Percentiles rank a stretch among this genome's conserved stretches.
These are phyloP conservation scores for Pseudochaenichthys georgianus DNA, from an alignment of 2,797 vertebrate species.

Conservation along the genomic window DNA sequence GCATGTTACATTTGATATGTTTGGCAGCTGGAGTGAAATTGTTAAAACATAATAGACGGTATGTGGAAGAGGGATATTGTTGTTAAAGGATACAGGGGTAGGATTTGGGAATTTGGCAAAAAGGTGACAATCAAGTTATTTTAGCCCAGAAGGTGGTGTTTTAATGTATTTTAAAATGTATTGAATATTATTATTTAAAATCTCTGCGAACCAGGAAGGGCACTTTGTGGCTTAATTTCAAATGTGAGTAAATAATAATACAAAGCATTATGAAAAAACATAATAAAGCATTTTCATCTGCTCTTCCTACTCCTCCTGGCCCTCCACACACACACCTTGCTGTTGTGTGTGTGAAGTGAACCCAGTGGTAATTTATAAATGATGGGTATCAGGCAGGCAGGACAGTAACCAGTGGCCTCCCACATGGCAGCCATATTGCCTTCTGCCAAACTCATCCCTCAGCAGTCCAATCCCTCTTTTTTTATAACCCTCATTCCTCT, in stretches of 20 bases:
- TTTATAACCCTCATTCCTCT: constrained; percentile 53
- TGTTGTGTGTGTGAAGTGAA: not conserved
- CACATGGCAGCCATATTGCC: constrained; percentile 45
- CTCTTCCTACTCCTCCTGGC: too few relatives aligned
- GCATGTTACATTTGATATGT: not conserved
- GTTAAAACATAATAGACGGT: constrained; percentile 11
- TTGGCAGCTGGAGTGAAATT: constrained; percentile 27
- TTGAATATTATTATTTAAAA: not conserved
- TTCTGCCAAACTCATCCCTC: constrained; percentile 35
- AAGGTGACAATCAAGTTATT: too few relatives aligned
- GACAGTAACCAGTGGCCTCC: constrained; percentile 51
- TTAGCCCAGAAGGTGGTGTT: not conserved
- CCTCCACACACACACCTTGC: too few relatives aligned
- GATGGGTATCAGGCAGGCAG: constrained; percentile 32
- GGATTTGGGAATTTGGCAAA: too few relatives aligned
- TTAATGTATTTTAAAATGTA: not conserved
- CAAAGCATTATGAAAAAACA: not conserved
- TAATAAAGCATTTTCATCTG: too few relatives aligned
- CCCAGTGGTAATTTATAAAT: constrained; percentile 54
- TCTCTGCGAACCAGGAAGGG: not conserved
- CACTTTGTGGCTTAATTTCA: too few relatives aligned
- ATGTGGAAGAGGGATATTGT: not conserved
- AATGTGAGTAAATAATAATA: not conserved
- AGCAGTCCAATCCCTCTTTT: constrained; percentile 34
- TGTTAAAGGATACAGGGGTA: not conserved